Evolutionary conservation across 2,113 vertebrate species (phyloP).

Genomic region (Phoenicopterus ruber): DNA sequence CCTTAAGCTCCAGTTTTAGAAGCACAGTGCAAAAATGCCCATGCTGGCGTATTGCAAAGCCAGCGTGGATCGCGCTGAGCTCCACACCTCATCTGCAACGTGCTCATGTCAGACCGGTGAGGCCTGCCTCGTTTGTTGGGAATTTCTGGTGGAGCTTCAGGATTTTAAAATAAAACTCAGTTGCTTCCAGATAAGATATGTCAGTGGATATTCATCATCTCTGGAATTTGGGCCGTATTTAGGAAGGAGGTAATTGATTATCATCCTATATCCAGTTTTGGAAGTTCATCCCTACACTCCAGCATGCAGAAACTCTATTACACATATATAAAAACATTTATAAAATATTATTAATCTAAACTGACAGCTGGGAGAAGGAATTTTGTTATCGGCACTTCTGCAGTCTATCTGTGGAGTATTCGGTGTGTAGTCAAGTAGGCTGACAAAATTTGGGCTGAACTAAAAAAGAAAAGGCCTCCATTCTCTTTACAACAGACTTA

Average conservation of each 20-base stretch:
- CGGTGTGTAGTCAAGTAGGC: not conserved
- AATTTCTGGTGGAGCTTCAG: not conserved
- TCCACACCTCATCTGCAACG: not conserved
- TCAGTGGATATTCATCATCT: not conserved
- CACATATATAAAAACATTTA: not conserved
- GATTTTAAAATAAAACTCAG: not conserved
- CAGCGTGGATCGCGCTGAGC: not conserved
- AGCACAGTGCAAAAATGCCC: not conserved
- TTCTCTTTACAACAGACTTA: not conserved
- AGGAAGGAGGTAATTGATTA: not conserved
- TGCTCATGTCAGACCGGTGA: fast-evolving
- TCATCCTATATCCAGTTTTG: not conserved
- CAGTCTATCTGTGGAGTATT: not conserved
- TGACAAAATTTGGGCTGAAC: not conserved
- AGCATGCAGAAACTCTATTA: not conserved
- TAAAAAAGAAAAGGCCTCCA: not conserved
- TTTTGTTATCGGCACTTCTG: not conserved
- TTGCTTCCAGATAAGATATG: not conserved
- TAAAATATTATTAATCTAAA: not conserved
- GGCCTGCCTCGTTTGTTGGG: not conserved
- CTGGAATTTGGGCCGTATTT: not conserved
- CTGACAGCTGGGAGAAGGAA: not conserved
- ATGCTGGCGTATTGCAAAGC: not conserved
- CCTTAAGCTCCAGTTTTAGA: not conserved
- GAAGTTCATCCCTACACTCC: not conserved